Percentiles rank a stretch among this genome's conserved stretches.
Evolutionary conservation across 2,797 vertebrate genomes (phyloP).

Genomic region (Allobates femoralis): DNA sequence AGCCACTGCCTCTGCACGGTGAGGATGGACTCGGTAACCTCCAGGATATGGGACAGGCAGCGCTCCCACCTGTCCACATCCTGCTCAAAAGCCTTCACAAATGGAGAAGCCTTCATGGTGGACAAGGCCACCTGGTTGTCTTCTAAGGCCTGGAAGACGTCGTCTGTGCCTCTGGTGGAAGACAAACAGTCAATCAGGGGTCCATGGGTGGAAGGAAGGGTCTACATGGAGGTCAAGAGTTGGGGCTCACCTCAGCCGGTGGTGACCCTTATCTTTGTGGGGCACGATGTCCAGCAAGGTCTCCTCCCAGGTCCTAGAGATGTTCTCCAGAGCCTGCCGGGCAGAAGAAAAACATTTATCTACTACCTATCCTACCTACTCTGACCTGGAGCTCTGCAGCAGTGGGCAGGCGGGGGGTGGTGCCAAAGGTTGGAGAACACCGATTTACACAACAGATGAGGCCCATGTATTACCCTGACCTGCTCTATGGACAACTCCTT

Average conservation of each 20-base stretch:
- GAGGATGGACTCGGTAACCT: slow-evolving; percentile 85
- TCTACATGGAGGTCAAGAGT: not conserved
- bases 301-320: slow-evolving; percentile 81
- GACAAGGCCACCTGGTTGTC: slow-evolving; percentile 87
- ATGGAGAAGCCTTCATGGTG: slow-evolving; percentile 88
- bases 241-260: slow-evolving; percentile 78
- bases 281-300: slow-evolving; percentile 78
- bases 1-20: slow-evolving; percentile 88
- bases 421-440: not conserved
- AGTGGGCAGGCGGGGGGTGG: not conserved
- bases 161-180: slow-evolving; percentile 81
- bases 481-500: slow-evolving; percentile 88
- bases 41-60: slow-evolving; percentile 83
- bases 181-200: not conserved
- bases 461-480: slow-evolving; percentile 69
- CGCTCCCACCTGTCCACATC: slow-evolving; percentile 88
- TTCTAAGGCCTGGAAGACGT: slow-evolving; percentile 85
- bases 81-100: slow-evolving; percentile 85
- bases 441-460: not conserved
- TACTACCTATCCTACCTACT: not conserved
- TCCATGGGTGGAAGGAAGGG: slow-evolving; percentile 63
- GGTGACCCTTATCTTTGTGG: slow-evolving; percentile 85
- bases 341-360: not conserved
- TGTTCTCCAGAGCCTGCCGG: slow-evolving; percentile 79
- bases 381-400: too few relatives aligned